Base-by-base conservation (phyloP, 1,140 invertebrate genomes). In the Sycobia sp. region DNA sequence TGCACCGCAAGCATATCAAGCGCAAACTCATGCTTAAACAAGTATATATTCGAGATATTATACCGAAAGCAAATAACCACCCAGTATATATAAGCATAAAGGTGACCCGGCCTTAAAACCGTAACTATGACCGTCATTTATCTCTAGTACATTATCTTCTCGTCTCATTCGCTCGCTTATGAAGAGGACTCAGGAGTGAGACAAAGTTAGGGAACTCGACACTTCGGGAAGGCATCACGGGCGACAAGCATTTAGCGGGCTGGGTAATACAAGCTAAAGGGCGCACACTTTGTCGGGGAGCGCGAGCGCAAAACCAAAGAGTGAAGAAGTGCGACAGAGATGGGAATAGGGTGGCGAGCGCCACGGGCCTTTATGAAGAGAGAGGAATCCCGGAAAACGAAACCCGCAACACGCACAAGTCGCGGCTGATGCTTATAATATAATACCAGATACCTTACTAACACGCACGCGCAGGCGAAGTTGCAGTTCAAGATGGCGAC, bases 401-500 rank as follows among this genome's bases (percentile, higher is more conserved):
- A 76, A 76, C 72, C 70, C 64, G 67, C 72, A 74, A 72, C 54
- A 22, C 16, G 50, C 20, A 32, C 16, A 34, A 16, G 16, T 7
- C 13, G 16, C 47, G 3, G n/a, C 14, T n/a, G n/a, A n/a, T n/a
- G n/a, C n/a, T n/a, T n/a, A n/a, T n/a, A n/a, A n/a, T n/a, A n/a
- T n/a, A n/a, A n/a, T n/a, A n/a, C n/a, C n/a, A n/a, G n/a, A n/a
- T n/a, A 39, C 13, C 25, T 14, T 51, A 55, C 18, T 9, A 16
- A 55, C 53, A 41, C 36, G n/a, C 41, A 49, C 51, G 55, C 51
- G n/a, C n/a, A n/a, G n/a, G n/a, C n/a, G n/a, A 56, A 55, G 58
- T 57, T 58, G 67, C 56, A 66, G 55, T 71, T 73, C 76, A 77
- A 77, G 72, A 77, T 77, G 76, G 76, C 76, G 69, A 68, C 75